These are phyloP conservation scores for Drosophila melanica DNA, from an alignment of 1,140 invertebrate genomes.

Conservation along the genomic window DNA sequence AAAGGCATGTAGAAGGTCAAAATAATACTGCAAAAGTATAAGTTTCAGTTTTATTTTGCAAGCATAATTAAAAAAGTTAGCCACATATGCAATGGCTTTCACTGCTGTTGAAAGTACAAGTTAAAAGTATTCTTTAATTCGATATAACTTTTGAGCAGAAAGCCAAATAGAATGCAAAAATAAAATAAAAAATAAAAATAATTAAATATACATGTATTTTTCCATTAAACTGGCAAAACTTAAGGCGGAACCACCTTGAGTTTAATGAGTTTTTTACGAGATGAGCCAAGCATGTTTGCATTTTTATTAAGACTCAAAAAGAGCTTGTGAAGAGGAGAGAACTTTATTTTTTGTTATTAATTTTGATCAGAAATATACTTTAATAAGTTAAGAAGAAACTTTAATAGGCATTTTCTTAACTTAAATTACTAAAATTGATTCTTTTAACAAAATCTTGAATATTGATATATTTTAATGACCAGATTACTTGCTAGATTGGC, in stretches of 20 bases:
- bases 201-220: background rate
- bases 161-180: slow-evolving; percentile 1
- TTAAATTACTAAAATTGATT: too few species aligned
- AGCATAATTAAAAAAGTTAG: slow-evolving; percentile 66
- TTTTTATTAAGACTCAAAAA: background rate
- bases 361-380: too few species aligned
- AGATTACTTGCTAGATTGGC: background rate
- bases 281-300: background rate
- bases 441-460: too few species aligned
- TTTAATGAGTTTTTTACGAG: background rate
- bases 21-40: slow-evolving; percentile 37
- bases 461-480: too few species aligned
- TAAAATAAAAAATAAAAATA: background rate
- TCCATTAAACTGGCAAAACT: background rate
- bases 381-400: too few species aligned
- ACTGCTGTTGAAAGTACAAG: slow-evolving; percentile 5
- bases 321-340: background rate
- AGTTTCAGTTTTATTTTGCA: slow-evolving; percentile 51
- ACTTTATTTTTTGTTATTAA: too few species aligned
- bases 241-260: background rate
- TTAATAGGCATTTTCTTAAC: too few species aligned
- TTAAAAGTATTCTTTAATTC: slow-evolving; percentile 27
- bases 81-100: slow-evolving; percentile 37
- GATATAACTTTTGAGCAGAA: slow-evolving; percentile 13
- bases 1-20: slow-evolving; percentile 35